These are phyloP conservation scores for Temnothorax ravouxi DNA, from an alignment of 2,888 invertebrate species.

Conservation along the genomic window DNA sequence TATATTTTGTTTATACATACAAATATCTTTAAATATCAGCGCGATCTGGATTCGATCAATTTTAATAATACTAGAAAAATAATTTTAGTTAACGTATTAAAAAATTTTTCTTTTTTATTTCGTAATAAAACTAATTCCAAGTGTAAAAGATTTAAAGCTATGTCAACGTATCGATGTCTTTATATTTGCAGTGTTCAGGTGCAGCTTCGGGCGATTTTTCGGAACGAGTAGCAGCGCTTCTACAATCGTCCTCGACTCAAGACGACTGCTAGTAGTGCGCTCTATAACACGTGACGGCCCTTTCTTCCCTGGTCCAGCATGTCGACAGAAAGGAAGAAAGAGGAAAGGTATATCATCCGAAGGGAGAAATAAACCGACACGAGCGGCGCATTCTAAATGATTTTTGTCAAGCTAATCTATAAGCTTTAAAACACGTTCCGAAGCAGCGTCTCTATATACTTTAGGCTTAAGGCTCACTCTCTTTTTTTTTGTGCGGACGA, in stretches of 20 bases:
- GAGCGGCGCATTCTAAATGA: slow-evolving; percentile 41
- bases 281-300: slow-evolving; percentile 22
- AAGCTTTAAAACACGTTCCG: slow-evolving; percentile 50
- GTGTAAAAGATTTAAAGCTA: slow-evolving; percentile 1
- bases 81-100: background rate
- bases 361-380: background rate
- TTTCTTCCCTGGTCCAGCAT: slow-evolving; percentile 9
- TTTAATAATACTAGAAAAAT: background rate
- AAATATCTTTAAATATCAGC: background rate
- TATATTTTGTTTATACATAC: background rate
- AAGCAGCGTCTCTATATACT: slow-evolving; percentile 43
- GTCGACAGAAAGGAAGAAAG: background rate
- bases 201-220: slow-evolving; percentile 79
- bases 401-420: slow-evolving; percentile 56
- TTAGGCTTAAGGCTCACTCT: slow-evolving; percentile 37
- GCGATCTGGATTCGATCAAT: background rate
- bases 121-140: background rate
- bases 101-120: background rate
- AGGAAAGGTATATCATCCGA: slow-evolving; percentile 27
- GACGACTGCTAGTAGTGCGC: slow-evolving; percentile 81
- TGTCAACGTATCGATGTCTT: slow-evolving; percentile 12
- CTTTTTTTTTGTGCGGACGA: slow-evolving; percentile 24
- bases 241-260: slow-evolving; percentile 81
- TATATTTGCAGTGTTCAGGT: slow-evolving; percentile 77
- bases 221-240: slow-evolving; percentile 82